A percentile compares a stretch with the other conserved stretches of the same genome.
Evolutionary conservation across 2,113 vertebrate species (phyloP).

Genomic region (Lycaon pictus): DNA sequence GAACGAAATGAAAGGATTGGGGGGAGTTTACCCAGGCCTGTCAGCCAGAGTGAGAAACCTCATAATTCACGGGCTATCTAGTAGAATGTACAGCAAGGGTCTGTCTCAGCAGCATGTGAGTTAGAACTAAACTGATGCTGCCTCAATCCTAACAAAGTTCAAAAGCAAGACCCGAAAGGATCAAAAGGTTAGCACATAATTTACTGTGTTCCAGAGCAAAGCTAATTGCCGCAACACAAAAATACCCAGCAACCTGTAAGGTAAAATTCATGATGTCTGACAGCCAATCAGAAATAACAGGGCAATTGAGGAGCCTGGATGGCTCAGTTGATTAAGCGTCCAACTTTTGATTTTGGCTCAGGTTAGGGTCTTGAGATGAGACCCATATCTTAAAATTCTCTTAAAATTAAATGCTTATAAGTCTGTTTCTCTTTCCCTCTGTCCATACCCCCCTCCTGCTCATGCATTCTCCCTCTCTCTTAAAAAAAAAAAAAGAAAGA

Average conservation of each 20-base stretch:
- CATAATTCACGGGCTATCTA: neutral
- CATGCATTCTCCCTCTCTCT: neutral
- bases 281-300: neutral
- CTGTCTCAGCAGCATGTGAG: neutral
- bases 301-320: neutral
- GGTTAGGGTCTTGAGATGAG: neutral
- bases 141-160: neutral
- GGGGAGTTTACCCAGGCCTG: neutral
- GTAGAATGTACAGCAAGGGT: neutral
- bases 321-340: neutral
- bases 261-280: neutral
- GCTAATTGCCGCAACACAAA: neutral
- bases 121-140: neutral
- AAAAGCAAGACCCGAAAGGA: neutral
- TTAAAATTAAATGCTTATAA: too few relatives aligned
- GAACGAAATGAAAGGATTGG: neutral
- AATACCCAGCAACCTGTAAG: neutral
- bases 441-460: neutral
- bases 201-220: neutral
- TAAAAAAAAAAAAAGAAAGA: neutral
- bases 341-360: neutral
- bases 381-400: neutral
- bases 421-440: neutral
- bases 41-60: neutral
- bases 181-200: neutral